Evolutionary conservation across 2,113 vertebrate species (phyloP), one percentile per base, ranked within the genome.

Genomic region (Spheniscus mendiculus): DNA sequence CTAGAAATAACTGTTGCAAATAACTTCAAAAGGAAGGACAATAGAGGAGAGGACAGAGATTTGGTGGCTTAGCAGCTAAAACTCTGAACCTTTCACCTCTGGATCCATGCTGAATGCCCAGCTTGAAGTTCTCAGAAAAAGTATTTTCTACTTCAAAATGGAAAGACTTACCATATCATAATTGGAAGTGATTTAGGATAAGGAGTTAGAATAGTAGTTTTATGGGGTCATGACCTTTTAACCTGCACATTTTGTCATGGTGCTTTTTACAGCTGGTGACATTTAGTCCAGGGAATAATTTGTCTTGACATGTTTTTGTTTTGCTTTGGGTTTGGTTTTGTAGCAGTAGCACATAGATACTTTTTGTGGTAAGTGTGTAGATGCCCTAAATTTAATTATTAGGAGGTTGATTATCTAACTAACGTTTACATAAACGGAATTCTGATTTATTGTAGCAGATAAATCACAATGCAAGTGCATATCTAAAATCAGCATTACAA

Each of bases 231-330:
- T 96, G 96, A 97, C 95, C 94, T 98, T 97, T 97, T 95, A 96
- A 95, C 98, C 89, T 91, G 49, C 71, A 95, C 91, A 93, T 98
- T 98, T 98, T 97, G 93, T 98, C 95, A 97, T 91, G 76, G 66
- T 97, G 72, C 72, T 94, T 97, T 97, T 97, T 97, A 95, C 89
- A 95, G 88, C 96, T 97, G 87, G 96, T 97, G 96, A 98, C 95
- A 91, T 96, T 97, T 98, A 96, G 92, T 96, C 92, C 83, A 93
- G 66, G 82, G 89, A 96, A 98, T 96, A 98, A 96, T 98, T 98
- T 97, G 93, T 96, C 90, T 96, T 96, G 93, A 55, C 12, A 55
- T 90, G 78, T 95, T 98, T 94, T 98, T 98, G 96, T 97, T 94
- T 97, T 97, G 69, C 79, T 95, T 78, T 95, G 59, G 69, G 73